Conservation (phyloP, 2,888 invertebrate genomes). For the Pilophorus perplexus region DNA sequence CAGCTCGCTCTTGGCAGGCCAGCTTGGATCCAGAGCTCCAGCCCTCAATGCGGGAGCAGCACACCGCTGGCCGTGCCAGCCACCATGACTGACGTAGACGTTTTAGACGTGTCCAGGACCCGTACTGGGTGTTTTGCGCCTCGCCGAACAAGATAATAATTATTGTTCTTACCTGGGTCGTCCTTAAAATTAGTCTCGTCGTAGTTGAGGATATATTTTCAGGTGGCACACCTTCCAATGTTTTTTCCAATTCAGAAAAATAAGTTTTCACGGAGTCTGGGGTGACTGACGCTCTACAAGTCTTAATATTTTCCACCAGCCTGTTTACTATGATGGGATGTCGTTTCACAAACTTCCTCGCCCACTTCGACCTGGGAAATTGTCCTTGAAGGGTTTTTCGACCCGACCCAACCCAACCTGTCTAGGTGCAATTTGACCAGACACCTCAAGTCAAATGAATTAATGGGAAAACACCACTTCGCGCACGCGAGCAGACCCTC, state of each 20-base stretch:
- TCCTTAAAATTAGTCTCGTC: slow-evolving; percentile 42
- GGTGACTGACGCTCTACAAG: slow-evolving; percentile 21
- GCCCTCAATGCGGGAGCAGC: slow-evolving; percentile 49
- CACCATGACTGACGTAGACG: slow-evolving; percentile 51
- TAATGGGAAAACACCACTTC: too few relatives aligned
- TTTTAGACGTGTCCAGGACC: slow-evolving; percentile 44
- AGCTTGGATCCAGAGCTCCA: not conserved
- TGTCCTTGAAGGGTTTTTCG: slow-evolving; percentile 46
- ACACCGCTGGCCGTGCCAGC: slow-evolving; percentile 52
- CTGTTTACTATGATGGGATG: slow-evolving; percentile 12
- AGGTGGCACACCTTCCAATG: slow-evolving; percentile 5
- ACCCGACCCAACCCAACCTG: too few relatives aligned
- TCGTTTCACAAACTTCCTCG: slow-evolving; percentile 30
- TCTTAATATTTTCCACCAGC: slow-evolving; percentile 37
- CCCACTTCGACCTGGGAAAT: slow-evolving; percentile 44
- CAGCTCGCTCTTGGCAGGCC: not conserved
- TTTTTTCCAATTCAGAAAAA: slow-evolving; percentile 5
- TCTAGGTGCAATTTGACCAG: too few relatives aligned
- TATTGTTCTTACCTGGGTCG: slow-evolving; percentile 39
- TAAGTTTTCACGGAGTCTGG: slow-evolving; percentile 11
- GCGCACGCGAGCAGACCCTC: not conserved
- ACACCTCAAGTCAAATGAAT: too few relatives aligned
- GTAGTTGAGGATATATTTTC: slow-evolving; percentile 39
- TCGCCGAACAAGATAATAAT: slow-evolving; percentile 42
- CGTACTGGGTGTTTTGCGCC: slow-evolving; percentile 47